Evolutionary conservation across 2,888 invertebrate species (phyloP), one percentile per base, ranked within the genome.

Genomic region (Sycophila texana): DNA sequence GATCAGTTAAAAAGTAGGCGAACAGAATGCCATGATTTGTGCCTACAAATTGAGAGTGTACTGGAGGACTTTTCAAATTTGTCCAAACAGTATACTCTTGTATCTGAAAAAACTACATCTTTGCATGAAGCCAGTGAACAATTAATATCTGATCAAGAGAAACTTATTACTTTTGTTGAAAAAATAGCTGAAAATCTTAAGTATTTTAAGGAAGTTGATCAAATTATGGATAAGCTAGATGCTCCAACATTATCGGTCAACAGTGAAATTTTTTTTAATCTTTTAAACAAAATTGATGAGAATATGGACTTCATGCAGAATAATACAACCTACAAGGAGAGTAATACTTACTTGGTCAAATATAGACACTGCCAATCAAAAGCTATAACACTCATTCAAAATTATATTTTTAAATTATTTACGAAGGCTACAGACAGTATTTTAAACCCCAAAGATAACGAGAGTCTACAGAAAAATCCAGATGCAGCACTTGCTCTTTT

Each of bases 51-150:
- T 77, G 93, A 94, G 55, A 92, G 93, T 39, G 94, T 95, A 18
- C 91, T 97, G 87, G 92, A 93, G 26, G 95, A 95, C 83, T 92
- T 98, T 65, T 92, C 93, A 60, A 93, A 93, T 58, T 90, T 99
- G 0, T 93, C 95, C 60, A 93, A 94, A 73, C 95, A 97, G 86
- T 98, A 97, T 88, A 93, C 95, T 73, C 93, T 95, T 87, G 98
- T 98, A 0, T 96, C 98, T 0, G 94, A 81, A 22, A 98, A 98
- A 91, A 99, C 98, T 0, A 97, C 96, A 88, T 96, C 97, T 0
- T 91, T 99, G 4, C 98, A 99, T 88, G 94, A 94, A 79, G 96
- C 97, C 83, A 98, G 98, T 89, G 98, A 98, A 87, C 96, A 98
- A 87, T 91, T 99, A 10, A 93, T 98, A 81, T 95, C 95, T 1